Conservation (phyloP, 2,113 vertebrate species). For the Marmota flaviventris region DNA sequence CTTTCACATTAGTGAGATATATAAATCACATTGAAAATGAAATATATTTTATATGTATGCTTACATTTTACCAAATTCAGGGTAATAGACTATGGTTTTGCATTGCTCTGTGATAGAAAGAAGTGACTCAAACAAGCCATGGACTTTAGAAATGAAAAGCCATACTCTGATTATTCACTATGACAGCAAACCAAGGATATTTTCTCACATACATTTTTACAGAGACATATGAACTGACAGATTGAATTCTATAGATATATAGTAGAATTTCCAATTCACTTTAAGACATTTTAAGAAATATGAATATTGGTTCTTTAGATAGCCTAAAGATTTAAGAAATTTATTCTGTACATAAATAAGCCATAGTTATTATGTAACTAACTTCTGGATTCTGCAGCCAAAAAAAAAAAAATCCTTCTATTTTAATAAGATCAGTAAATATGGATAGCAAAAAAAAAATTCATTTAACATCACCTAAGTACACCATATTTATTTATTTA, state of each 20-base stretch:
- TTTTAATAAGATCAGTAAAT: neutral
- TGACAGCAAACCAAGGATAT: neutral
- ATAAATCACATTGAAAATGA: constrained; percentile 17
- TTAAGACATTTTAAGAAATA: neutral
- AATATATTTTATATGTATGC: neutral
- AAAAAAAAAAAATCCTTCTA: neutral
- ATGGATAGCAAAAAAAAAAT: neutral
- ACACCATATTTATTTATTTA: neutral
- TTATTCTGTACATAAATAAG: neutral
- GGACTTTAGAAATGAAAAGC: constrained; percentile 31
- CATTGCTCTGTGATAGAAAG: neutral
- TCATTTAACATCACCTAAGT: neutral
- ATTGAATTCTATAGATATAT: neutral
- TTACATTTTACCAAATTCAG: constrained; percentile 40
- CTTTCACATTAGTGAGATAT: neutral
- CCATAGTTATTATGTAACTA: constrained; percentile 25
- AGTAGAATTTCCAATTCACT: constrained; percentile 15
- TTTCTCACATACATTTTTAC: constrained; percentile 30
- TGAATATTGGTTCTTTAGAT: constrained; percentile 10
- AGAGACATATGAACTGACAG: neutral
- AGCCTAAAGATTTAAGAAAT: constrained; percentile 16
- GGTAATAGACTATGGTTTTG: constrained; percentile 12
- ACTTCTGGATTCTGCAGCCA: constrained; percentile 20
- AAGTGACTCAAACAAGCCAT: neutral
- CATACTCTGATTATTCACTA: neutral